These are phyloP conservation scores for Chloroceryle aenea DNA, from an alignment of 2,113 vertebrate species.

Conservation along the genomic window DNA sequence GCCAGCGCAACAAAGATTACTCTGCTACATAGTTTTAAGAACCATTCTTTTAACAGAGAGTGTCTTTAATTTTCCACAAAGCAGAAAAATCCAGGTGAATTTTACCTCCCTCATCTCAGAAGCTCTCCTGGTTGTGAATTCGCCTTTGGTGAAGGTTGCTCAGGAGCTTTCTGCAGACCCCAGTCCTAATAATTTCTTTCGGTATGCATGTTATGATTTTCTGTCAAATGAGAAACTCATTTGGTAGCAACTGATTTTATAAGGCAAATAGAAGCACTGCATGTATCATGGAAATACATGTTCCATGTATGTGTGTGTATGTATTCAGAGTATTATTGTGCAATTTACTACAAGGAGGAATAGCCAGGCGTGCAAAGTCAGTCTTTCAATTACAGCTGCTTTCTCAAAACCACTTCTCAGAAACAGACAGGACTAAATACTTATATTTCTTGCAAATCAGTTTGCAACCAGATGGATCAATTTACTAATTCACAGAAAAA, in stretches of 20 bases:
- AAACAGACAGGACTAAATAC: background rate
- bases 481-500: background rate
- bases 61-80: background rate
- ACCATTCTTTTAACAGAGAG: background rate
- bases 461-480: background rate
- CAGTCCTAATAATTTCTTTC: background rate
- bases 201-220: background rate
- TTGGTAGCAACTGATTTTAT: background rate
- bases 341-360: background rate
- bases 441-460: background rate
- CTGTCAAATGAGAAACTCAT: background rate
- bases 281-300: background rate
- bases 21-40: background rate
- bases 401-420: background rate
- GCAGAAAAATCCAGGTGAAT: background rate
- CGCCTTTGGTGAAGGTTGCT: background rate
- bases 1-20: background rate
- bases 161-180: background rate
- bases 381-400: background rate
- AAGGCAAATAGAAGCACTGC: background rate
- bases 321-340: background rate
- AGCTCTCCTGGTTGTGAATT: background rate
- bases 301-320: background rate
- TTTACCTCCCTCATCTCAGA: background rate
- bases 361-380: background rate